Evolutionary conservation across 2,888 invertebrate species (phyloP), one percentile per base, ranked within the genome.

Genomic region (Tineola bisselliella): DNA sequence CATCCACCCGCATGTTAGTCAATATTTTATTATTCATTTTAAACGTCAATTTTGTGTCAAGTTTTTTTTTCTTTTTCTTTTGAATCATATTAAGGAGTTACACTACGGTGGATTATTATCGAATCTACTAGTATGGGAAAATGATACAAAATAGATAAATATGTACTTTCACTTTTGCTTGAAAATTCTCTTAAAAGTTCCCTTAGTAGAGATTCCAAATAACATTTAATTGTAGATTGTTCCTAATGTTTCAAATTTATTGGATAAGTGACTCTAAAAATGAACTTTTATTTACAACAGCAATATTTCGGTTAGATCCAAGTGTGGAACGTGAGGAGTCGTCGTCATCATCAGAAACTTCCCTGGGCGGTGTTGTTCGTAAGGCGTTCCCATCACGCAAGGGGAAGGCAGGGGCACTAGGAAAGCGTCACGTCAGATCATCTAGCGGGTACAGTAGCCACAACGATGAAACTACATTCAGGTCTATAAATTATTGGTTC

Each of bases 401-500:
- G 71, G 89, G 89, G 68, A 93, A 93, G 72, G 86, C 90, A 2
- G 88, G 88, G 13, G 88, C 89, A 48, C 88, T 90, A 64, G 89
- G 89, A 67, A 93, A 93, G 76, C 79, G 93, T 1, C 92, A 93
- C 74, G 92, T 93, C 63, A 88, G 93, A 65, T 93, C 92, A 67
- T 93, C 93, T 69, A 93, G 92, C 76, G 93, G 93, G 54, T 94
- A 94, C 76, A 93, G 93, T 67, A 93, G 93, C 81, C 93, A 94
- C 81, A 93, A 93, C 76, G 94, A 94, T 79, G 94, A 94, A 79
- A 94, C 94, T 63, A 93, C 94, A 61, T 94, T 94, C 89, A 92
- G 92, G 92, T 92, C 48, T 48, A 48, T 48, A 48, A 13, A n/a
- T 15, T 76, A 80, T 69, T 64, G 59, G 38, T 61, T 54, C 52